Evolutionary conservation across 35 echinoderm and acorn worm genomes (phyloP), one percentile per base, ranked within the genome.

Genomic region (Apostichopus japonicus): DNA sequence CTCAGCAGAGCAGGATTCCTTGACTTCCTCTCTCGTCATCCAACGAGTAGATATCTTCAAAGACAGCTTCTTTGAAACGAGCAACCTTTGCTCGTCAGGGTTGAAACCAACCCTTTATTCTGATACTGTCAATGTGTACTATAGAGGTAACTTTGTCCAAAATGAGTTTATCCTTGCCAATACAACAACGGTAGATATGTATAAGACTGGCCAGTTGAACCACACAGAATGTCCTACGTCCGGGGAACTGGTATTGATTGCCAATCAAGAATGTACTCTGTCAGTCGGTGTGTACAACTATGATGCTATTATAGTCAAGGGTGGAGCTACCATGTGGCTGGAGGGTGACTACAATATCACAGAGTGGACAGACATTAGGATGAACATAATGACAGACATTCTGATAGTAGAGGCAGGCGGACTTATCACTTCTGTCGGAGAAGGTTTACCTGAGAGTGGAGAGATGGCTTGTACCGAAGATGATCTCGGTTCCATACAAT

Each of bases 371-470:
- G 67, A 90, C 25, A 92, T 96, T 51, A 81, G 19, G 54, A 90
- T 92, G 15, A 51, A 57, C 24, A 23, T 92, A 56, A 77, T 95
- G 23, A 78, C 55, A 44, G 24, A 73, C 19, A 15, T 92, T 78
- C 65, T 98, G 53, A 78, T 56, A 44, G 54, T 98, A 17, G 63
- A 92, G 86, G 77, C 92, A 83, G 96, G 94, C 72, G 94, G 94
- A 22, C 51, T 58, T 65, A 95, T 98, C 27, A 82, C 82, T 62
- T 90, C 92, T 11, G 54, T 80, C n/a, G 94, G 94, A 52, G 72
- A 67, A 71, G 96, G 96, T 4, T 90, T 88, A 25, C 27, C 53
- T 33, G 21, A 54, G 55, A 63, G 22, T 93, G 92, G 84, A 21
- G 73, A 55, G 57, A 90, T 63, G 52, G 72, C n/a, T 51, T 17